phyloP scores from a whole-genome alignment of 1,140 invertebrate species.

The Microvelia longipes region DNA sequence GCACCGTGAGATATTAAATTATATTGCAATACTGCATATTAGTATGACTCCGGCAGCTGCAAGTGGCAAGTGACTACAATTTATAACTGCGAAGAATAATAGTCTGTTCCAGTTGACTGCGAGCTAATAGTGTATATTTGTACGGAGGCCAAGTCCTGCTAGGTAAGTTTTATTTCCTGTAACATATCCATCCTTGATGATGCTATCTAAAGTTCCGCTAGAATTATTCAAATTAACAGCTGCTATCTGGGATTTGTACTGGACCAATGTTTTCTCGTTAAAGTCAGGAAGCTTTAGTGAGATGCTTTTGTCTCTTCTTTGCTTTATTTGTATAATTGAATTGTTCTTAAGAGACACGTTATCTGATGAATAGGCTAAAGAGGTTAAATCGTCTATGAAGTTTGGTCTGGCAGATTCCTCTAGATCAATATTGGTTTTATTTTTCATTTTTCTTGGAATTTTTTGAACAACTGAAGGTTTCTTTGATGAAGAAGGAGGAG shows the following conservation, averaged over 20 bases:
- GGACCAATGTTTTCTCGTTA: not conserved
- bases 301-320: not conserved
- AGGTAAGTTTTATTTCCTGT: not conserved
- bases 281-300: not conserved
- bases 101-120: not conserved
- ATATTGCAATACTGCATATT: no score
- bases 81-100: not conserved
- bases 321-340: not conserved
- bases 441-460: not conserved
- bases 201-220: not conserved
- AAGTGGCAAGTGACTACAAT: no score
- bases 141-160: not conserved
- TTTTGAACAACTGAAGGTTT: not conserved
- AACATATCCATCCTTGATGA: not conserved
- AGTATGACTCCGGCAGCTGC: no score
- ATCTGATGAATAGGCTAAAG: not conserved
- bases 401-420: not conserved
- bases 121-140: not conserved
- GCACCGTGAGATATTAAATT: no score
- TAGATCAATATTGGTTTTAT: not conserved
- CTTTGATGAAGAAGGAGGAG: not conserved
- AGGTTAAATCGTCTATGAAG: not conserved
- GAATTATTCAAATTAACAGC: not conserved
- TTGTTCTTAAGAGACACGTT: not conserved
- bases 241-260: not conserved